Evolutionary conservation across 1,140 invertebrate species (phyloP).

Genomic region (Drosophila virilis): DNA sequence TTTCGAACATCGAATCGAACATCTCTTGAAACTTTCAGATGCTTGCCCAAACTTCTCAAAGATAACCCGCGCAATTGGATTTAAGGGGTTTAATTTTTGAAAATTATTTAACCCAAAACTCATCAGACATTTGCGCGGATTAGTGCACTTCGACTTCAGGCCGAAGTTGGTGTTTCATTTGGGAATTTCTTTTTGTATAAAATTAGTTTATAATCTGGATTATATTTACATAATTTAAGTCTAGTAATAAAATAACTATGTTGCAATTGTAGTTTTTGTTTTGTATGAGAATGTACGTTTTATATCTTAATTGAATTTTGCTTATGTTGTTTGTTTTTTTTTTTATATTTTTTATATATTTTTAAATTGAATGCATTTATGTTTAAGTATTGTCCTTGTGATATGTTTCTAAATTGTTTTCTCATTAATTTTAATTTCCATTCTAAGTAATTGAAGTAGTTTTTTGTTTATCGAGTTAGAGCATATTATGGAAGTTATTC

Average conservation of each 20-base stretch:
- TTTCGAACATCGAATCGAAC: not conserved
- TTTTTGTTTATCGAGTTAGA: constrained; percentile 79
- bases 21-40: constrained; percentile 16
- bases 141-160: constrained; percentile 53
- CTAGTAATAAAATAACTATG: constrained; percentile 81
- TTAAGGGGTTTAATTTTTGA: no score
- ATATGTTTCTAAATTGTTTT: constrained; percentile 84
- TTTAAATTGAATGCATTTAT: constrained; percentile 75
- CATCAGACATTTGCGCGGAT: constrained; percentile 22
- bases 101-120: not conserved
- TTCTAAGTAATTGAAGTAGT: constrained; percentile 83
- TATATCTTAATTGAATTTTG: constrained; percentile 50
- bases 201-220: constrained; percentile 69
- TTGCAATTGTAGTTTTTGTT: constrained; percentile 62
- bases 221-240: constrained; percentile 68
- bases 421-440: constrained; percentile 79
- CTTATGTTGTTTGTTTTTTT: constrained; percentile 11
- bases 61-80: constrained; percentile 25
- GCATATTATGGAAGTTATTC: constrained; percentile 81
- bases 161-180: constrained; percentile 52
- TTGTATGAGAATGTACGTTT: constrained; percentile 59
- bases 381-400: constrained; percentile 84
- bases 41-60: constrained; percentile 19
- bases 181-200: constrained; percentile 64
- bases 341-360: constrained; percentile 33